These are phyloP conservation scores for Galbula dea DNA, from an alignment of 2,113 vertebrate species.

Conservation along the genomic window DNA sequence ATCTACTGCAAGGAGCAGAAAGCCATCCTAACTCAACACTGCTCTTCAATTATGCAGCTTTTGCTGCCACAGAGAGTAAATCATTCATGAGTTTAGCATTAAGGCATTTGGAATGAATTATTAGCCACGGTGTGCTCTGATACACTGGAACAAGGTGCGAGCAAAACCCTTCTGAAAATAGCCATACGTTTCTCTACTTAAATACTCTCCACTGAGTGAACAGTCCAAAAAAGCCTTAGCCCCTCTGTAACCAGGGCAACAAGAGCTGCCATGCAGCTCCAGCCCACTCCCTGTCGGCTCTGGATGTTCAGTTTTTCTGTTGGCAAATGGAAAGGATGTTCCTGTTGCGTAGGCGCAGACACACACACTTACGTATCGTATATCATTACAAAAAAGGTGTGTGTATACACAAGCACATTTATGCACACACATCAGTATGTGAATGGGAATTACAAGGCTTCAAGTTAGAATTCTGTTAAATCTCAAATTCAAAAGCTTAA, in stretches of 20 bases:
- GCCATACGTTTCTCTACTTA: neutral
- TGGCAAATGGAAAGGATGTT: neutral
- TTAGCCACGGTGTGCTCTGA: neutral
- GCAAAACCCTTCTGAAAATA: neutral
- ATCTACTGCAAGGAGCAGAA: neutral
- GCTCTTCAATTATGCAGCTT: neutral
- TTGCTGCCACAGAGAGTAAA: neutral
- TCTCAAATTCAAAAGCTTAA: neutral
- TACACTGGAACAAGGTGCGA: neutral
- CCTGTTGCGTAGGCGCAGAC: neutral
- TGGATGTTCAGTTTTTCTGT: neutral
- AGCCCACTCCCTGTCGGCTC: neutral
- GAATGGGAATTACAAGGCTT: neutral
- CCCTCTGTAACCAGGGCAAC: neutral
- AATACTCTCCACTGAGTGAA: neutral
- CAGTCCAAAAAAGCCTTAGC: neutral
- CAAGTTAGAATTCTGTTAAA: neutral
- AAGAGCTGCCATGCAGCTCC: neutral
- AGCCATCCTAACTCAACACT: neutral
- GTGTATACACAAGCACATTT: neutral
- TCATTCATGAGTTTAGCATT: neutral
- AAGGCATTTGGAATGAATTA: slow-evolving; percentile 26
- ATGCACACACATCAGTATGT: neutral
- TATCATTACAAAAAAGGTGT: neutral
- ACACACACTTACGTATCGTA: neutral